Base-by-base conservation (phyloP, 1,140 invertebrate species). In the Drosophila teissieri region DNA sequence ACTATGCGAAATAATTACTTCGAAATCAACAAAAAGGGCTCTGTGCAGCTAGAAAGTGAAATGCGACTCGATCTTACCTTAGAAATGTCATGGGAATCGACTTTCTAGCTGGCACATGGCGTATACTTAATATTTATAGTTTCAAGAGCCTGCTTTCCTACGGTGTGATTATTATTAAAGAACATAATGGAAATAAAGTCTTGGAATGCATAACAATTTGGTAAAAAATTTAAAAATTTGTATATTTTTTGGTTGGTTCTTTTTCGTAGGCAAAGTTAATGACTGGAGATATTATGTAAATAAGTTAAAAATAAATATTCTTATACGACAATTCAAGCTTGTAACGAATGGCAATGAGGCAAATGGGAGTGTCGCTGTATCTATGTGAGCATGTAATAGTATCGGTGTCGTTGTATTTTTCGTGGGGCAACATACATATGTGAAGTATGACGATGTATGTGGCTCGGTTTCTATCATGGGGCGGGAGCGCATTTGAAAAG, bases 281-380 rank as follows among this genome's bases (percentile, higher is more conserved):
- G 89, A 91, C 89, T 91, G 89, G 89, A 91, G 89, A 91, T 82
- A 78, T 90, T 74, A 80, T 80, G 62, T 86, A 84, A 79, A 81
- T 72, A 84, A 73, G 58, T 78, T 67, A 57, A 78, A 82, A 77
- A 88, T 46, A 86, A 78, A 82, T 73, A 61, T 61, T 80, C 57
- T 58, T 70, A 39, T 68, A 70, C 61, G 74, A 73, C 73, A 80
- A 74, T 70, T 72, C 46, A 80, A 86, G 83, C 83, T 64, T 77
- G 63, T 78, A 73, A 67, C 52, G 63, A 78, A 73, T 84, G 69
- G 67, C 49, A 73, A 83, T 78, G 69, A 73, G 62, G 34, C 53
- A 46, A 57, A 77, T 61, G 58, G 56, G 39, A 37, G 55, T 75
- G 64, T 67, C 54, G 24, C 52, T 74, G 72, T 60, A 45, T 69